Conservation (phyloP, 2,888 invertebrate species). For the Papilio demoleus region DNA sequence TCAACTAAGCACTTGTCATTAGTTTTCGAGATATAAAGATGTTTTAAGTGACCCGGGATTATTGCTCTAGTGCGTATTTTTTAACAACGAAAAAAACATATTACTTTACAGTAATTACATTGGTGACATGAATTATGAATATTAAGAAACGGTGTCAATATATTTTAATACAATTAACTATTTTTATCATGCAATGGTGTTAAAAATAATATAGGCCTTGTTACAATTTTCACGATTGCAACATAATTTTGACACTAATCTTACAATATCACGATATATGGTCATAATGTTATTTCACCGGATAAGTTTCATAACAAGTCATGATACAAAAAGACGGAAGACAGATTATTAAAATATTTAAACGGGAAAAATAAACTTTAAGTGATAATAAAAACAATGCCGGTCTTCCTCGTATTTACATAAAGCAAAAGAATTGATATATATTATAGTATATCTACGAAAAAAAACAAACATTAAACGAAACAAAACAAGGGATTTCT, state of each 20-base stretch:
- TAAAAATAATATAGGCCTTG: slow-evolving; percentile 24
- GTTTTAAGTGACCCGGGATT: too few species aligned
- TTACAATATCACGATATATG: slow-evolving; percentile 31
- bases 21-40: too few species aligned
- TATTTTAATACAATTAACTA: neutral
- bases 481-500: neutral
- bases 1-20: too few species aligned
- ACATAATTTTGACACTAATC: slow-evolving; percentile 33
- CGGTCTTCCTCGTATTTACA: neutral
- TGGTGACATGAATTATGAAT: neutral
- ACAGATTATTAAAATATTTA: neutral
- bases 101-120: too few species aligned
- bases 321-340: neutral
- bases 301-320: neutral
- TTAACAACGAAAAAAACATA: too few species aligned
- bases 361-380: neutral
- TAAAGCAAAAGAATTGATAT: neutral
- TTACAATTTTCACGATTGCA: slow-evolving; percentile 38
- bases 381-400: neutral
- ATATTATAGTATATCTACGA: neutral
- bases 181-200: slow-evolving; percentile 27
- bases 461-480: neutral
- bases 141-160: neutral
- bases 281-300: slow-evolving; percentile 13
- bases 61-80: too few species aligned